Percentiles rank a stretch among this genome's conserved stretches.
Evolutionary conservation across 2,797 vertebrate genomes (phyloP).

Genomic region (Ctenopoma kingsleyae): DNA sequence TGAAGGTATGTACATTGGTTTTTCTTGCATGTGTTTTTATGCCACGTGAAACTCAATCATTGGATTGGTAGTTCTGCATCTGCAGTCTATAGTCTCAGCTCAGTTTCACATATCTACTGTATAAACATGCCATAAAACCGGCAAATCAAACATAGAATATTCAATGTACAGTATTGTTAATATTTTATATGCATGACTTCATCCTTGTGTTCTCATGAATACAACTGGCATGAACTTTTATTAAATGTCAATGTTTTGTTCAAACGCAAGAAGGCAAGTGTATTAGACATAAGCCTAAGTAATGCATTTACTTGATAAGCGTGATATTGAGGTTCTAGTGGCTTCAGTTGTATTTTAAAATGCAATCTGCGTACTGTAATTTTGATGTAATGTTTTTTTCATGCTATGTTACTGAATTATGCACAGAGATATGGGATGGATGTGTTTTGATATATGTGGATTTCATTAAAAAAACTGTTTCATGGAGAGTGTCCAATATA

Average conservation of each 20-base stretch:
- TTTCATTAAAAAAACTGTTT: slow-evolving; percentile 1
- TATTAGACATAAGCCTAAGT: slow-evolving; percentile 37
- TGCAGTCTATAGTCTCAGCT: not conserved
- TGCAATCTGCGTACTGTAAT: slow-evolving; percentile 27
- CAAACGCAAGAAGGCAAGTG: slow-evolving; percentile 33
- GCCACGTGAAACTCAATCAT: slow-evolving; percentile 12
- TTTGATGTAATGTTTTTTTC: slow-evolving; percentile 37
- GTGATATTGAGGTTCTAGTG: slow-evolving; percentile 37
- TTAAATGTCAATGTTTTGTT: slow-evolving; percentile 39
- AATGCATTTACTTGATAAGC: slow-evolving; percentile 44
- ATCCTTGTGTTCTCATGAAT: slow-evolving; percentile 30
- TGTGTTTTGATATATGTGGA: slow-evolving; percentile 8
- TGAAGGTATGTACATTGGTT: slow-evolving; percentile 84
- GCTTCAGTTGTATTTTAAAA: slow-evolving; percentile 47
- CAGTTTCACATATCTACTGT: slow-evolving; percentile 4
- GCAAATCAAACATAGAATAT: slow-evolving; percentile 3
- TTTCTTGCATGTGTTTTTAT: slow-evolving; percentile 12
- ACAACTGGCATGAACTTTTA: slow-evolving; percentile 21
- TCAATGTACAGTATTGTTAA: slow-evolving; percentile 7
- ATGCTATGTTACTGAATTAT: slow-evolving; percentile 29
- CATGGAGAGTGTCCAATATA: not conserved
- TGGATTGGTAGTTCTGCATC: not conserved
- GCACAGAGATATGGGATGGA: not conserved
- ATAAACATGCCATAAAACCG: slow-evolving; percentile 10
- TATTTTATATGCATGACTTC: slow-evolving; percentile 22